Evolutionary conservation across 2,888 invertebrate genomes (phyloP), one percentile per base, ranked within the genome.

Genomic region (Pogonocherus hispidulus): DNA sequence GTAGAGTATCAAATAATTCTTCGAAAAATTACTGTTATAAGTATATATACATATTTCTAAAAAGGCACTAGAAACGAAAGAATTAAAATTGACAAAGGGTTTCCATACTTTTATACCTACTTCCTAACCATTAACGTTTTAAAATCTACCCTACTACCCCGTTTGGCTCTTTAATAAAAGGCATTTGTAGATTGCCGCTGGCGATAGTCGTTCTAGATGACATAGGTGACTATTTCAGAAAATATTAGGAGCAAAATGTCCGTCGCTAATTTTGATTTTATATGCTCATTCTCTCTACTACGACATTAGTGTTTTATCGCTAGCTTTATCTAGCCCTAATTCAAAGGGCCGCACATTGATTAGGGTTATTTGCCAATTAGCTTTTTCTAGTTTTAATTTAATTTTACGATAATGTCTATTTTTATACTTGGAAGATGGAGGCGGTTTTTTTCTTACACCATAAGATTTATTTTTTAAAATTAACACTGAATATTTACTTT

Each of bases 201-300:
- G 57, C 57, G 57, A 57, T 57, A 57, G 44, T 11, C 46, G 23
- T 23, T 57, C 57, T 46, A 46, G 57, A 57, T 57, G 46, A 57
- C 46, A 57, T 23, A 57, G 44, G 57, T 23, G 57, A 57, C 57
- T 57, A 19, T 57, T 57, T 46, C 44, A 14, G 44, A 44, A 44
- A 44, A 57, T 57, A 44, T 44, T 46, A 57, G 57, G 57, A 41
- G 44, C 44, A 20, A 57, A 44, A 46, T 44, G 23, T 23, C 57
- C 57, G 46, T 57, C 23, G 57, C 57, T 41, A 57, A 57, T 57
- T 23, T 57, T 16, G 11, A 16, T 41, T 46, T 57, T 44, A 37
- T 18, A 44, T 23, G 19, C 27, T 22, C 57, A 41, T 44, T 44
- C 44, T 23, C 3, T 22, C 16, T 18, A 22, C 52, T 18, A 16